phyloP scores from a whole-genome alignment of 1,140 invertebrate genomes.

The Cydia pomonella region DNA sequence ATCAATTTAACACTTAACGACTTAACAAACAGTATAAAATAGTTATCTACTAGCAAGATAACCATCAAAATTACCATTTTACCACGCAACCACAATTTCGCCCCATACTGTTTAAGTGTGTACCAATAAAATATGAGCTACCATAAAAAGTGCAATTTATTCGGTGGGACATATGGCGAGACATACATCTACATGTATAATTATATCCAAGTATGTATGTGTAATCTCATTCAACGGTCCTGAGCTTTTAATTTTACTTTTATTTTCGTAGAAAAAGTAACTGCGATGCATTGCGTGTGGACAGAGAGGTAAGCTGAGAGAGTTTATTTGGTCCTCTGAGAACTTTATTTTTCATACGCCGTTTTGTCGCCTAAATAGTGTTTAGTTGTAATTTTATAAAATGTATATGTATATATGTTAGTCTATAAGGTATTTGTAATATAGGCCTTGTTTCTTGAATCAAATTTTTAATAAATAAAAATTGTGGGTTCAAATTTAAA shows the following conservation, averaged over 20 bases:
- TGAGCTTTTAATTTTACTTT: conserved; percentile 30
- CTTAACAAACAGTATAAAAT: background rate
- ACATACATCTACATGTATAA: conserved; percentile 5
- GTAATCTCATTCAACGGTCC: conserved; percentile 31
- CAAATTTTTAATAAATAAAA: no score
- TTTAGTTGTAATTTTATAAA: no score
- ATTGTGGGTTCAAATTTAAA: no score
- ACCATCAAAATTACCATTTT: background rate
- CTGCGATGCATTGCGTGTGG: conserved; percentile 14
- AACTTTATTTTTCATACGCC: no score
- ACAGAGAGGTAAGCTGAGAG: conserved; percentile 13
- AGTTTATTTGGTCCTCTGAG: background rate
- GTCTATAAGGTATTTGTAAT: no score
- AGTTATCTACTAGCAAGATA: background rate
- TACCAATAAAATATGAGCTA: background rate
- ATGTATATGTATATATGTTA: no score
- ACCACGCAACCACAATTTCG: background rate
- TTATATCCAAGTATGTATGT: background rate
- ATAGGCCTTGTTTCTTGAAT: no score
- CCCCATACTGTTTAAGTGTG: background rate
- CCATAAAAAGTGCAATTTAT: conserved; percentile 13
- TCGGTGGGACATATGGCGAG: background rate
- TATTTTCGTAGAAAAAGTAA: conserved; percentile 33
- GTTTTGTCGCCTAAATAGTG: no score
- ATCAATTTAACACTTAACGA: no score